A percentile compares a stretch with the other conserved stretches of the same genome.
Evolutionary conservation across 2,113 vertebrate species (phyloP).

Genomic region (Brachypodius melanocephalos): DNA sequence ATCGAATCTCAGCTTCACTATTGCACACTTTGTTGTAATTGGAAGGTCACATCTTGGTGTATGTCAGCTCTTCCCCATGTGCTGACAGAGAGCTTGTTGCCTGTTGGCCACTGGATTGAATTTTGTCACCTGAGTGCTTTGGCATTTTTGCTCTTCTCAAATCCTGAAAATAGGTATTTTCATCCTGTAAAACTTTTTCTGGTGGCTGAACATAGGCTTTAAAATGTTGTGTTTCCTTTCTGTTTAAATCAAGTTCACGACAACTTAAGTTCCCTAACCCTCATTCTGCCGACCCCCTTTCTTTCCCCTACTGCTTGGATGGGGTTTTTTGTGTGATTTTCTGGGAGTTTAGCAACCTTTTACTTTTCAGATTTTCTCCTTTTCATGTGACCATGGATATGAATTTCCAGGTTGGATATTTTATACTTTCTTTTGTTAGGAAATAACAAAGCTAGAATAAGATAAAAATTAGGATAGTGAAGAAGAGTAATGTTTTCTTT

Average conservation of each 20-base stretch:
- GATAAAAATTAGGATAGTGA: not conserved
- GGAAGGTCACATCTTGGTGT: not conserved
- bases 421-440: not conserved
- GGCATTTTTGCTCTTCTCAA: slow-evolving; percentile 18
- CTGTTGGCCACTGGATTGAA: not conserved
- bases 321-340: not conserved
- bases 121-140: not conserved
- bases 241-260: not conserved
- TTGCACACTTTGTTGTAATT: too few species aligned
- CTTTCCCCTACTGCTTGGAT: not conserved
- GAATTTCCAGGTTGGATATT: not conserved
- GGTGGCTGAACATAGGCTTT: not conserved
- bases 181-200: not conserved
- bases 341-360: not conserved
- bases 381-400: not conserved
- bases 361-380: not conserved
- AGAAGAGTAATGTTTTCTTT: not conserved
- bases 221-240: not conserved
- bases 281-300: not conserved
- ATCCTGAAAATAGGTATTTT: not conserved
- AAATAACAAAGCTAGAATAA: not conserved
- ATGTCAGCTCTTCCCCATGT: not conserved
- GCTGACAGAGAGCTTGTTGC: not conserved
- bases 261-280: not conserved
- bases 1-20: not conserved